Evolutionary conservation across 2,797 vertebrate species (phyloP), one percentile per base, ranked within the genome.

Genomic region (Alosa sapidissima): DNA sequence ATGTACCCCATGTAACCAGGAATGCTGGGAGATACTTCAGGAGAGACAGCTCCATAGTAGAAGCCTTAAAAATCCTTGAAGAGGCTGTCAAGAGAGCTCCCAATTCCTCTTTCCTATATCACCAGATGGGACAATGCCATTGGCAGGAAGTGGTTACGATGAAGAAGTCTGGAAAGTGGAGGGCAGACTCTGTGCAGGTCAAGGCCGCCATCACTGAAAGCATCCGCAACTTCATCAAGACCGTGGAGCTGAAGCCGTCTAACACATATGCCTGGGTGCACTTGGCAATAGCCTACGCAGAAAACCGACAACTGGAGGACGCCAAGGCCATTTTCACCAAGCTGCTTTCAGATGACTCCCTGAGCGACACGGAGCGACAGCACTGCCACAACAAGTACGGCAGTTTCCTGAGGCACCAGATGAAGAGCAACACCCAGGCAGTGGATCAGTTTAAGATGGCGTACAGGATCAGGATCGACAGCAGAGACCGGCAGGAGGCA

Each of bases 21-120:
- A 88, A 72, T 1, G 92, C 89, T 1, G 92, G 87, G 28, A 89
- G 87, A 28, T 94, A 91, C 87, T 94, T 91, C 75, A 84, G 62
- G 75, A 81, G 0, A 3, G 87, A 89, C n/a, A 87, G 90, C 3
- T 72, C 86, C 41, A 19, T 88, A 9, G 88, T 90, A 45, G 89
- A 88, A 89, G 89, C 92, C 21, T 72, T 91, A 14, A 85, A 88
- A 0, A 13, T 92, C 6, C 81, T 91, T 54, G 48, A 82, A 7
- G 87, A 33, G 49, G 91, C 88, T 0, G 3, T 89, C 2, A 24
- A 89, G 52, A 83, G 84, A 58, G 81, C 83, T 1, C 89, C 89
- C 33, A 83, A 90, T 0, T 28, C 62, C 62, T 28, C n/a, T 8
- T 68, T 68, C 62, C 62, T 68, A 7, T 28, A 68, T 24, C 62